Percentiles rank a stretch among this genome's conserved stretches.
phyloP scores from a whole-genome alignment of 1,140 invertebrate species.

The Lepidostoma basale region DNA sequence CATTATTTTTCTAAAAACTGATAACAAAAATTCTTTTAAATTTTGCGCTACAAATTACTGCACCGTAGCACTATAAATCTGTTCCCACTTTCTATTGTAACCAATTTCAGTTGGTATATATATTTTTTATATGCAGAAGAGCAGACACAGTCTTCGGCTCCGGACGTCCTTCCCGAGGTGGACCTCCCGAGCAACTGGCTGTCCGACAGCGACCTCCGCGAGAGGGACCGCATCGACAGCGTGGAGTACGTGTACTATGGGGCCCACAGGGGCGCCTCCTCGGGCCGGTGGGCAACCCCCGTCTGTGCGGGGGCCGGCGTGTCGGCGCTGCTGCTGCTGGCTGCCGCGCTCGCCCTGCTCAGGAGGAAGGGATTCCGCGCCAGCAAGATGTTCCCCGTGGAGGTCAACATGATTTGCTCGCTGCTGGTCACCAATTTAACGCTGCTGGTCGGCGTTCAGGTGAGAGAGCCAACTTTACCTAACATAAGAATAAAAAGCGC shows the following conservation, averaged over 20 bases:
- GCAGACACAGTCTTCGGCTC: not conserved
- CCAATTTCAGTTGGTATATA: not conserved
- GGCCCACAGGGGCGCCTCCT: not conserved
- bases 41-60: too few species aligned
- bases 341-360: not conserved
- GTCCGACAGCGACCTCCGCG: slow-evolving; percentile 56
- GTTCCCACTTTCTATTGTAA: not conserved
- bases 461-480: too few species aligned
- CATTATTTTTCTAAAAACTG: too few species aligned
- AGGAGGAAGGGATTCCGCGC: slow-evolving; percentile 34
- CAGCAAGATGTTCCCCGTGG: slow-evolving; percentile 59
- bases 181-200: slow-evolving; percentile 57
- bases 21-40: too few species aligned
- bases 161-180: slow-evolving; percentile 49
- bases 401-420: slow-evolving; percentile 56
- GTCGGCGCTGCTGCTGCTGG: slow-evolving; percentile 6
- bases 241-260: slow-evolving; percentile 48
- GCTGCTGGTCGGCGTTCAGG: slow-evolving; percentile 57
- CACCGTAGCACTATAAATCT: too few species aligned
- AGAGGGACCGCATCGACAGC: slow-evolving; percentile 59
- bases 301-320: slow-evolving; percentile 20
- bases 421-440: slow-evolving; percentile 54
- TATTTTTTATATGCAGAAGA: not conserved
- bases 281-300: slow-evolving; percentile 18
- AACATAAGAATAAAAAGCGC: too few species aligned